Conservation (phyloP, 1,140 invertebrate genomes). For the Pogonognathellus flavescens region DNA sequence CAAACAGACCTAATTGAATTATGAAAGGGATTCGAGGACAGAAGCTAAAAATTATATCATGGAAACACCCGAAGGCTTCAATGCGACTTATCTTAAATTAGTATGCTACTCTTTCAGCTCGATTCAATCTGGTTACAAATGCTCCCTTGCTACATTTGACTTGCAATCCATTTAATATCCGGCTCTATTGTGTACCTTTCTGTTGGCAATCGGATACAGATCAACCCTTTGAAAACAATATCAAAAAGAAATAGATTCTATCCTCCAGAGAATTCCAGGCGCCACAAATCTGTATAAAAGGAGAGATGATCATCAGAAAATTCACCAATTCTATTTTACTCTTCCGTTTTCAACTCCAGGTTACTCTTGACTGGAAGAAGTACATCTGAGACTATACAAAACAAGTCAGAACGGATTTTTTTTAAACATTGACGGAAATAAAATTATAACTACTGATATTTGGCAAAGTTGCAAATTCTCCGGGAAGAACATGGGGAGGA, state of each 20-base stretch:
- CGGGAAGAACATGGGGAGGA: not conserved
- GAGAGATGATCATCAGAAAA: not conserved
- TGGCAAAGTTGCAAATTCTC: too few relatives aligned
- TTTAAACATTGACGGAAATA: too few relatives aligned
- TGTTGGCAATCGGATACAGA: not conserved
- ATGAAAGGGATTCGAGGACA: too few relatives aligned
- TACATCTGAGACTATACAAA: too few relatives aligned
- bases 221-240: constrained; percentile 3
- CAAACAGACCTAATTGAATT: too few relatives aligned
- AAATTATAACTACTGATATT: too few relatives aligned
- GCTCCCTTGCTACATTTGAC: not conserved
- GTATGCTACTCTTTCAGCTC: not conserved
- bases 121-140: not conserved
- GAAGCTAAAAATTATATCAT: too few relatives aligned
- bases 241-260: not conserved
- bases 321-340: not conserved
- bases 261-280: not conserved
- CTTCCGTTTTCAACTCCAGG: not conserved
- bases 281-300: not conserved
- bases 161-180: constrained; percentile 1
- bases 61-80: not conserved
- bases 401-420: too few relatives aligned
- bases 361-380: too few relatives aligned
- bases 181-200: not conserved
- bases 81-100: not conserved